Conservation (phyloP, 2,888 invertebrate species). For the Sinotaia quadrata region DNA sequence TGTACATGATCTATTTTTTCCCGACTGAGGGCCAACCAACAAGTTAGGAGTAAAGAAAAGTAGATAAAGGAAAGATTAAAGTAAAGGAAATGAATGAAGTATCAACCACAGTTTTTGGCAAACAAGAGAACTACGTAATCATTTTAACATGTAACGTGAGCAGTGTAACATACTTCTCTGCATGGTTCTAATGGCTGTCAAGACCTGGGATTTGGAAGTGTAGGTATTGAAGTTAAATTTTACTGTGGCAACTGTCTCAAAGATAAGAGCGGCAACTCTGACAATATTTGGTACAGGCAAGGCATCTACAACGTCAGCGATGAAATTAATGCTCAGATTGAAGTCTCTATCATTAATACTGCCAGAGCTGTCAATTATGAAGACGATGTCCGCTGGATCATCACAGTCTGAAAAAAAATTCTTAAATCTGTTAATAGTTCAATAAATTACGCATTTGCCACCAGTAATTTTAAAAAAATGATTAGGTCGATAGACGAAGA, state of each 20-base stretch:
- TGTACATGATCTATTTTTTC: too few species aligned
- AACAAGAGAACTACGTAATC: too few species aligned
- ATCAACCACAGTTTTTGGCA: too few species aligned
- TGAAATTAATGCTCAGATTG: constrained; percentile 25
- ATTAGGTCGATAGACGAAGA: too few species aligned
- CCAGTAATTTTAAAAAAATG: too few species aligned
- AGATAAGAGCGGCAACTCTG: constrained; percentile 29
- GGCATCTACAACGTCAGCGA: constrained; percentile 21
- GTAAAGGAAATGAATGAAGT: too few species aligned
- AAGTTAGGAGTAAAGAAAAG: too few species aligned
- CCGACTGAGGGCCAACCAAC: too few species aligned
- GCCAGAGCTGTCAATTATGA: constrained; percentile 40
- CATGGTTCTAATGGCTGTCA: constrained; percentile 25
- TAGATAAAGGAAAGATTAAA: too few species aligned
- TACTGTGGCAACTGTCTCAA: constrained; percentile 17
- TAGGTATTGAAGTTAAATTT: constrained; percentile 28
- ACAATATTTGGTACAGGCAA: constrained; percentile 23
- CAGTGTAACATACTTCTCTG: constrained; percentile 5
- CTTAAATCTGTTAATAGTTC: too few species aligned
- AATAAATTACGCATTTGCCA: too few species aligned
- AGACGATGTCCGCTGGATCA: constrained; percentile 22
- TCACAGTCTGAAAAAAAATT: constrained; percentile 1
- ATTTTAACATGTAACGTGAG: too few species aligned
- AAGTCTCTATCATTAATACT: constrained; percentile 37
- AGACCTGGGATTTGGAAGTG: constrained; percentile 13